phyloP scores from a whole-genome alignment of 2,113 vertebrate genomes.

The Toxotes chatareus region DNA sequence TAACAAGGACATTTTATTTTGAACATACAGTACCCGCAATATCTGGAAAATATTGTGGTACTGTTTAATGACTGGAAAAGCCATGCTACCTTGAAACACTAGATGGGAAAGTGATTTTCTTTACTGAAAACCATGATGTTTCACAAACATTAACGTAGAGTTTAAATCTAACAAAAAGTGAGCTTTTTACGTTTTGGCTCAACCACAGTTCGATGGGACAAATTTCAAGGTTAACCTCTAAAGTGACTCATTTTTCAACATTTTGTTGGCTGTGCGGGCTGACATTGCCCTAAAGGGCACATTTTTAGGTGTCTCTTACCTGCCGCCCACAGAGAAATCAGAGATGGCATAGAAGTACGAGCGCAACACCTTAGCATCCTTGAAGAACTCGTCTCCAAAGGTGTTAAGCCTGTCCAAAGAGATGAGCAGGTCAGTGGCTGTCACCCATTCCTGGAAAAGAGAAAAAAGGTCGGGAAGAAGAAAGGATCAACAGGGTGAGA shows the following conservation, averaged over 20 bases:
- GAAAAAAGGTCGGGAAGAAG: slow-evolving; percentile 10
- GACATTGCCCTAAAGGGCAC: slow-evolving; percentile 12
- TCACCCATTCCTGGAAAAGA: slow-evolving; percentile 93
- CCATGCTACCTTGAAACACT: not conserved
- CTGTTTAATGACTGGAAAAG: not conserved
- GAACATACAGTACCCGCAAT: not conserved
- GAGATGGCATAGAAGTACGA: slow-evolving; percentile 96
- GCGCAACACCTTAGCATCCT: slow-evolving; percentile 91
- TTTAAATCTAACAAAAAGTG: not conserved
- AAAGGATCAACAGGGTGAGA: slow-evolving; percentile 23
- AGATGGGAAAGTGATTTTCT: not conserved
- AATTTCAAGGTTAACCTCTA: slow-evolving; percentile 7
- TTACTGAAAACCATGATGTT: not conserved
- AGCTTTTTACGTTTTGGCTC: not conserved
- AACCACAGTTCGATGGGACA: not conserved
- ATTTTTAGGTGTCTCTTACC: slow-evolving; percentile 82
- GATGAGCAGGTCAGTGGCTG: slow-evolving; percentile 93
- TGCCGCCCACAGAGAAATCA: slow-evolving; percentile 94
- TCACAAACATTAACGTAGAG: not conserved
- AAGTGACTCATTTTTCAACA: not conserved
- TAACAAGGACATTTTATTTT: not conserved
- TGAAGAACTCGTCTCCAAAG: slow-evolving; percentile 96
- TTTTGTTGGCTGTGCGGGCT: not conserved
- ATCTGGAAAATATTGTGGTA: not conserved
- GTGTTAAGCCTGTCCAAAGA: slow-evolving; percentile 95